These are phyloP conservation scores for Pycnomerus fuliginosus DNA, from an alignment of 2,888 invertebrate genomes.

Conservation along the genomic window DNA sequence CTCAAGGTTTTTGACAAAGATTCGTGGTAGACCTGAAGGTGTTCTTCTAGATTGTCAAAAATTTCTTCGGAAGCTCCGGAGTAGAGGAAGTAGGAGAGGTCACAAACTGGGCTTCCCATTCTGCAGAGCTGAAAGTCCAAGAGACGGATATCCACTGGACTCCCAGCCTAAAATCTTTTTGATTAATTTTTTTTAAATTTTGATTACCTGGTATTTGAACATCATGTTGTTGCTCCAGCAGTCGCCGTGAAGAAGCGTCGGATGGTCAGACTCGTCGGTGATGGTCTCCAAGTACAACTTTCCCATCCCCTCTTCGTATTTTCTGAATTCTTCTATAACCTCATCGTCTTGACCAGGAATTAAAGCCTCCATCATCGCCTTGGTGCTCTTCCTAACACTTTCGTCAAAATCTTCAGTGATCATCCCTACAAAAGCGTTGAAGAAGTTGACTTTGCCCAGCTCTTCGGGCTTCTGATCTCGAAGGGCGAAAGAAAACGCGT, in stretches of 20 bases:
- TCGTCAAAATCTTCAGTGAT: no score
- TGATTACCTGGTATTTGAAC: slow-evolving; percentile 40
- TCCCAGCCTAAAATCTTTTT: no score
- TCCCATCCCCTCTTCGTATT: slow-evolving; percentile 2
- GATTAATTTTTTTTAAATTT: no score
- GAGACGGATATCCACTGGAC: slow-evolving; percentile 26
- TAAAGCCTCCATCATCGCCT: no score
- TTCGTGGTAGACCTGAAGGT: slow-evolving; percentile 41
- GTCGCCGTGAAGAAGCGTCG: slow-evolving; percentile 38
- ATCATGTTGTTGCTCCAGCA: slow-evolving; percentile 39
- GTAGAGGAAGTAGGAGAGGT: slow-evolving; percentile 45
- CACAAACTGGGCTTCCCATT: slow-evolving; percentile 36
- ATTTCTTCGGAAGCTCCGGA: slow-evolving; percentile 38
- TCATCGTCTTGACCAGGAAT: slow-evolving; percentile 12
- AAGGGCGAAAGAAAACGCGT: no score
- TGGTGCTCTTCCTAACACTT: no score
- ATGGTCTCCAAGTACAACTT: no score
- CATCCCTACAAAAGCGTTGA: no score
- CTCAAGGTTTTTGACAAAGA: slow-evolving; percentile 33
- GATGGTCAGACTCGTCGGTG: slow-evolving; percentile 12
- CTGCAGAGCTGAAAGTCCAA: slow-evolving; percentile 38
- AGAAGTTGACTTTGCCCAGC: no score
- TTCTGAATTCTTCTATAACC: slow-evolving; percentile 7
- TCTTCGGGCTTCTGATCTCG: no score
- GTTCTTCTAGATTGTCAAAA: slow-evolving; percentile 37